Evolutionary conservation across 2,113 vertebrate genomes (phyloP).

Genomic region (Capra hircus): DNA sequence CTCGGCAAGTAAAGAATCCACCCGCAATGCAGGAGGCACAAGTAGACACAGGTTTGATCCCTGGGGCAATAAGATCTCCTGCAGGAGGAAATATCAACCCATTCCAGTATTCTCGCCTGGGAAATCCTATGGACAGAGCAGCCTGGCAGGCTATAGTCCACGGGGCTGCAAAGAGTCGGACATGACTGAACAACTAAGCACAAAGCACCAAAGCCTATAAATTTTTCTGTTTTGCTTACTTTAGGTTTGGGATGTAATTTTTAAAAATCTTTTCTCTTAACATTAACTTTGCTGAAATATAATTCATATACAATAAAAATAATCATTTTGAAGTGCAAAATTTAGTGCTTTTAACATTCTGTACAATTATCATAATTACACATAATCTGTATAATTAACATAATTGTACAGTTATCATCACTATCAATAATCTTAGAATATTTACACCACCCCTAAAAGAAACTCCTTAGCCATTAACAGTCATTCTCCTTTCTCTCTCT

Average conservation of each 20-base stretch:
- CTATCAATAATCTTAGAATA: background rate
- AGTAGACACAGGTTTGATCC: background rate
- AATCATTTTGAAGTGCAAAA: background rate
- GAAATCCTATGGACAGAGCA: background rate
- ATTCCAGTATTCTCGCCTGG: background rate
- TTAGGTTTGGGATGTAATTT: background rate
- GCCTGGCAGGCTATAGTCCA: background rate
- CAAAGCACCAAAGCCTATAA: background rate
- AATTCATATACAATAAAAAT: background rate
- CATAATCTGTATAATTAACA: background rate
- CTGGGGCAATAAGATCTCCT: background rate
- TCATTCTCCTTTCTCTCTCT: background rate
- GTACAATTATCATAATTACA: background rate
- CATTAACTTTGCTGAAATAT: background rate
- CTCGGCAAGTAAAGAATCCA: background rate
- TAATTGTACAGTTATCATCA: background rate
- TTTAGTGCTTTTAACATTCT: background rate
- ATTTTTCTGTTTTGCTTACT: background rate
- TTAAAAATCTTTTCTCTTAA: background rate
- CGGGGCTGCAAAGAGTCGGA: background rate
- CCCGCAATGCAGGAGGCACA: background rate
- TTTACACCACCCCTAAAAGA: background rate
- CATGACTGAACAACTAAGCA: background rate
- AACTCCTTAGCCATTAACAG: background rate
- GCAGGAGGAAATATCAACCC: background rate